Evolutionary conservation across 2,797 vertebrate genomes (phyloP).

Genomic region (Lagorchestes hirsutus): DNA sequence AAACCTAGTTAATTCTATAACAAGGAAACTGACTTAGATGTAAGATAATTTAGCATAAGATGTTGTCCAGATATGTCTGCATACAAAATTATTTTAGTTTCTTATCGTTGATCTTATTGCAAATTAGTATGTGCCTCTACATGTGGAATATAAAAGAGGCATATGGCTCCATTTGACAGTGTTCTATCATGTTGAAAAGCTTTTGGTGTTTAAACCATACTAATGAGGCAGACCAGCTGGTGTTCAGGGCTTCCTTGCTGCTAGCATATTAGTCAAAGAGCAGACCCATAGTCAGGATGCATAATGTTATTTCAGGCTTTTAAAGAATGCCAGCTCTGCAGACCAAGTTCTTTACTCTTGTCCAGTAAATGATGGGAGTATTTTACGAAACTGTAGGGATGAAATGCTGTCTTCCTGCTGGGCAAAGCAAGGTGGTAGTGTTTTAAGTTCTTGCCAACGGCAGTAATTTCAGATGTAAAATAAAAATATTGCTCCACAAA

Average conservation of each 20-base stretch:
- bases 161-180: background rate
- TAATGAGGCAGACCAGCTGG: background rate
- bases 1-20: background rate
- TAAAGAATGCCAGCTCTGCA: background rate
- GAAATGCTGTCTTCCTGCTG: background rate
- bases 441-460: background rate
- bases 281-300: background rate
- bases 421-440: background rate
- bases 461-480: background rate
- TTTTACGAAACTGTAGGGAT: background rate
- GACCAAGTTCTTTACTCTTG: background rate
- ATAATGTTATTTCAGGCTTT: background rate
- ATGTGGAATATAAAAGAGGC: background rate
- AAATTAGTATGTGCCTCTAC: background rate
- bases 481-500: background rate
- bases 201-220: background rate
- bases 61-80: background rate
- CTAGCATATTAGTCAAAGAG: background rate
- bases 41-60: background rate
- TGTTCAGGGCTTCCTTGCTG: background rate
- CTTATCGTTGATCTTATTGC: background rate
- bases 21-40: background rate
- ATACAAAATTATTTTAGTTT: background rate
- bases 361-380: background rate
- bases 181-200: conserved; percentile 1